Base-by-base conservation (phyloP, 2,797 vertebrate genomes). In the Hyperoplus immaculatus region DNA sequence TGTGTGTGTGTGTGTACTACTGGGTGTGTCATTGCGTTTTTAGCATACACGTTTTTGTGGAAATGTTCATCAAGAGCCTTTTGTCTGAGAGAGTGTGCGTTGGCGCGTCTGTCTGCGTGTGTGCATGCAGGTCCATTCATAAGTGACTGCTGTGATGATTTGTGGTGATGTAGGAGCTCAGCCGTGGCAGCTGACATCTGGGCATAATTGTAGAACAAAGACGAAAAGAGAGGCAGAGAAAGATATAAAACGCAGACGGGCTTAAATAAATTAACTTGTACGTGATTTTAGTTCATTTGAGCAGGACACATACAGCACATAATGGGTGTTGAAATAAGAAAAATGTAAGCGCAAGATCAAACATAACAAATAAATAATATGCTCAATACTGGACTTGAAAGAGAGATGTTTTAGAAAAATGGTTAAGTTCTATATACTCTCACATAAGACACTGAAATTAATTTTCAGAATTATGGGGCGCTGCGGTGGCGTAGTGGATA, bases 171-270 rank as follows among this genome's bases (percentile, higher is more conserved):
- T 86, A 87, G 80, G 82, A 93, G 89, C 90, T 89, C 84, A 81
- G 83, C 82, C 69, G n/a, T 75, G 90, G 87, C 91, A 91, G 90
- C 89, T 92, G 93, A 95, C 96, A 97, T 97, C 95, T 97, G 96
- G 94, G 84, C 90, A 75, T 88, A 83, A 90, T 91, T 83, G 75
- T 21, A 72, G 80, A 76, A 80, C 56, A 86, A 83, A 86, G 68
- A 36, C 47, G 58, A 69, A 74, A 70, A 59, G 21, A 79, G 55
- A 64, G 14, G 47, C 65, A 73, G 67, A 59, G 66, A 81, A 80
- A 69, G 56, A 79, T 58, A 75, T 81, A 79, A 80, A 81, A 79
- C 15, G 5, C 55, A 18, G 57, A 74, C 58, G 4, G 55, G 54
- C 29, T 50, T 41, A 36, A 54, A 72, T 72, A 58, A 83, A 81